A percentile compares a stretch with the other conserved stretches of the same genome.
Evolutionary conservation across 1,140 invertebrate genomes (phyloP).

Genomic region (Zaprionus africanus): DNA sequence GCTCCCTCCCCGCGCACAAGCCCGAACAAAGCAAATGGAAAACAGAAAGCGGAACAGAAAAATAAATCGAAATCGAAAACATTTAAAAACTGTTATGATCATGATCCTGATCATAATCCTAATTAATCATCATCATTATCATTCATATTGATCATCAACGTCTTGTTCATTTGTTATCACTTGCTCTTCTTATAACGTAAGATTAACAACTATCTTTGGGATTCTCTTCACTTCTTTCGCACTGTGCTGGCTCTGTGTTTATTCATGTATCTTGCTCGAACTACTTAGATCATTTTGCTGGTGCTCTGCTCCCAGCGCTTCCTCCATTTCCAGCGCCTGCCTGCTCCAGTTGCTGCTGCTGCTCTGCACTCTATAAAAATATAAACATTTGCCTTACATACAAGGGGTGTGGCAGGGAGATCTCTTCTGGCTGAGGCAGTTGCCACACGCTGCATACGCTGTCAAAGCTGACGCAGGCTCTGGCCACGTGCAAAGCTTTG

Average conservation of each 20-base stretch:
- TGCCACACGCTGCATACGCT: conserved; percentile 33
- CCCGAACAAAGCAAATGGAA: conserved; percentile 24
- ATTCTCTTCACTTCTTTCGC: conserved; percentile 54
- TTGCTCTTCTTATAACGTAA: conserved; percentile 77
- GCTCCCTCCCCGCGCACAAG: not conserved
- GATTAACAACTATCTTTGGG: conserved; percentile 79
- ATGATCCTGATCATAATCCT: conserved; percentile 46
- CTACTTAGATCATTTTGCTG: conserved; percentile 25
- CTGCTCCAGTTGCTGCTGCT: conserved; percentile 4
- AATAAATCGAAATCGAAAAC: conserved; percentile 20
- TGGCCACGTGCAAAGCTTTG: conserved; percentile 22
- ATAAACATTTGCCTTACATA: conserved; percentile 60
- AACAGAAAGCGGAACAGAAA: conserved; percentile 52
- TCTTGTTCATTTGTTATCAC: conserved; percentile 69
- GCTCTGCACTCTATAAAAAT: conserved; percentile 61
- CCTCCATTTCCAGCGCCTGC: not conserved
- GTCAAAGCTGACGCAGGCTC: conserved; percentile 28
- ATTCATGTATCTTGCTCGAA: conserved; percentile 38
- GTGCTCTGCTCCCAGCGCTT: conserved; percentile 14
- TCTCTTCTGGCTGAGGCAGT: conserved; percentile 27
- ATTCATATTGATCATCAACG: conserved; percentile 15
- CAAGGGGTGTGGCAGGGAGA: conserved; percentile 1
- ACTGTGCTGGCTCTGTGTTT: conserved; percentile 54
- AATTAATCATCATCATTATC: conserved; percentile 36
- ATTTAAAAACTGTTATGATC: conserved; percentile 53